Base-by-base conservation (phyloP, 1,140 invertebrate genomes). In the Phenacoccus solenopsis region DNA sequence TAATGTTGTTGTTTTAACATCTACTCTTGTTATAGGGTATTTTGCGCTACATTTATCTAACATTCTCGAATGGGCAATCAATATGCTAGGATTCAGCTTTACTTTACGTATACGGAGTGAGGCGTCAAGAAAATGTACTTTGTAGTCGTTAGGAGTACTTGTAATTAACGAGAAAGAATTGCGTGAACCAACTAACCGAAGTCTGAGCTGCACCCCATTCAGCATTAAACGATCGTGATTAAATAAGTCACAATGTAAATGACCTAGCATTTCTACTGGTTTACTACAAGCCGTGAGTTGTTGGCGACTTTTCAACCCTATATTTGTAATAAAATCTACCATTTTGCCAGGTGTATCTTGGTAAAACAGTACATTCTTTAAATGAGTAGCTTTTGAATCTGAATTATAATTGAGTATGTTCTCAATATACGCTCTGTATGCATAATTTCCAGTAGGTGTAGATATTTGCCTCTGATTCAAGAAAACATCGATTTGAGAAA, bases 171-270 rank as follows among this genome's bases (percentile, higher is more conserved):
- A 74, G 75, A 79, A 80, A 7, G 72, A 64, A 71, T 78, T 75
- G 69, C 74, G 73, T n/a, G 75, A 76, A 10, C 77, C 70, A 12
- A 78, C 72, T 20, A 79, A 70, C 56, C 76, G 75, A n/a, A 80
- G 20, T 35, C 75, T 25, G 73, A 79, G 75, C 71, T 79, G 75
- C 27, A 80, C 76, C 59, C 78, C 76, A 72, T 79, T 79, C 16
- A 78, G 69, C 22, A 79, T 72, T 75, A 78, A 78, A 71, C 78
- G 77, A 69, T 76, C 75, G 72, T 78, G 76, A 73, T 79, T 79
- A 70, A 80, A 79, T 28, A 68, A 10, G 28, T 71, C 70, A 13
- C 16, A 28, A 22, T 71, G 61, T 24, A 71, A n/a, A 35, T 67
- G 70, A 5, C 70, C n/a, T n/a, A n/a, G n/a, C 69, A 10, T 28